Percentiles rank a stretch among this genome's conserved stretches.
phyloP scores from a whole-genome alignment of 2,888 invertebrate genomes.

The Dicyrtoma fusca region DNA sequence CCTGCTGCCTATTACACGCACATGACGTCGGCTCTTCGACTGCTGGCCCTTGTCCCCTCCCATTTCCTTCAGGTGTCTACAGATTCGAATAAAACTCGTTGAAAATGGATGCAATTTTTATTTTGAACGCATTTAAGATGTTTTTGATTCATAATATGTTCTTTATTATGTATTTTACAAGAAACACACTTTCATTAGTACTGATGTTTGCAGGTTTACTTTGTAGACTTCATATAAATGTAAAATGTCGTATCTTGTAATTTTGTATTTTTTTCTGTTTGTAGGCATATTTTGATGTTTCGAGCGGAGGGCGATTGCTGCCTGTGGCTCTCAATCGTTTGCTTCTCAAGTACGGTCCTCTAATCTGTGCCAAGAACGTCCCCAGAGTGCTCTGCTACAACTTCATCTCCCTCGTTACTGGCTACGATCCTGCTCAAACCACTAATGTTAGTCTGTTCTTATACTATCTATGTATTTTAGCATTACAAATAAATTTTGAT shows the following conservation, averaged over 20 bases:
- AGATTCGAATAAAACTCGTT: too few species aligned
- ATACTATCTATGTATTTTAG: too few species aligned
- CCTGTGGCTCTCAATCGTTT: background rate
- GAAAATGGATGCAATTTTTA: too few species aligned
- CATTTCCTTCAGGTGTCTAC: too few species aligned
- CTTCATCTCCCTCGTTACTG: slow-evolving; percentile 11
- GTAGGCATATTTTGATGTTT: background rate
- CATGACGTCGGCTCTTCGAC: background rate
- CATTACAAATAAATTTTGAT: too few species aligned
- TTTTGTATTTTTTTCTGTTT: background rate
- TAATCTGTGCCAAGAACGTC: background rate
- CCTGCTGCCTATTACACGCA: background rate
- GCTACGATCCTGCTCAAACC: slow-evolving; percentile 8
- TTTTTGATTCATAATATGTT: too few species aligned
- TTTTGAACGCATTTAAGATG: too few species aligned
- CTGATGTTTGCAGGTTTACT: too few species aligned
- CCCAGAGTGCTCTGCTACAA: background rate
- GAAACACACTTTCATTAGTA: too few species aligned
- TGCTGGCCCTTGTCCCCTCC: background rate
- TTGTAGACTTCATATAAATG: too few species aligned
- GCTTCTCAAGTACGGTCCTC: background rate
- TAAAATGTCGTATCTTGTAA: too few species aligned
- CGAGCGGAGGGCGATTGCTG: background rate
- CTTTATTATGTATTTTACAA: too few species aligned
- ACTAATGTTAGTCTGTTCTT: background rate